A percentile compares a stretch with the other conserved stretches of the same genome.
Evolutionary conservation across 1,140 invertebrate genomes (phyloP).

Genomic region (Drosophila mauritiana): DNA sequence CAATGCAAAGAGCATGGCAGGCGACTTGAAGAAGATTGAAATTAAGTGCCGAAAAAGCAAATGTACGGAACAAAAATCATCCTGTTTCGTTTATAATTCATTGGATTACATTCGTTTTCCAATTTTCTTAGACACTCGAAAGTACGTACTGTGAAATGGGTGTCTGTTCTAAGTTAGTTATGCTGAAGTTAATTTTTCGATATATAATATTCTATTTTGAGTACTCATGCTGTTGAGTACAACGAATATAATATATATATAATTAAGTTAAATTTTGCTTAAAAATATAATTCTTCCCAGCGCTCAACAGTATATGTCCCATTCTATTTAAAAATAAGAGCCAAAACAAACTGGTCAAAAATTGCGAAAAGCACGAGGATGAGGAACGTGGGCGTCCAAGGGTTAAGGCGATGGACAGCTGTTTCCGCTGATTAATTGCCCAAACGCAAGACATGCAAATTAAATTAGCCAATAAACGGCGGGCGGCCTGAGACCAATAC

Average conservation of each 20-base stretch:
- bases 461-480: conserved; percentile 82
- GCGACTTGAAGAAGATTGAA: conserved; percentile 53
- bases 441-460: conserved; percentile 82
- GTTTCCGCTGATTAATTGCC: conserved; percentile 81
- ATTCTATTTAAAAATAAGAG: not conserved
- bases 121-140: not conserved
- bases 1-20: conserved; percentile 56
- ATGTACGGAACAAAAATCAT: conserved; percentile 12
- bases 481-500: conserved; percentile 40
- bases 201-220: no score
- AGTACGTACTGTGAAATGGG: not conserved
- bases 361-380: not conserved
- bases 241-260: no score
- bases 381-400: conserved; percentile 17
- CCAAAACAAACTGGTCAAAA: conserved; percentile 11
- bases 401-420: conserved; percentile 77
- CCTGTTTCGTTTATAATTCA: not conserved
- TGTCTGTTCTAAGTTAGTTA: not conserved
- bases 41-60: conserved; percentile 67
- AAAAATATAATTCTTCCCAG: conserved; percentile 1
- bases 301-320: not conserved
- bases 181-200: not conserved
- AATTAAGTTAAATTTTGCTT: no score
- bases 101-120: not conserved
- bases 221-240: no score